A percentile compares a stretch with the other conserved stretches of the same genome.
These are phyloP conservation scores for Chromobotia macracanthus DNA, from an alignment of 2,797 vertebrate species.

Conservation along the genomic window DNA sequence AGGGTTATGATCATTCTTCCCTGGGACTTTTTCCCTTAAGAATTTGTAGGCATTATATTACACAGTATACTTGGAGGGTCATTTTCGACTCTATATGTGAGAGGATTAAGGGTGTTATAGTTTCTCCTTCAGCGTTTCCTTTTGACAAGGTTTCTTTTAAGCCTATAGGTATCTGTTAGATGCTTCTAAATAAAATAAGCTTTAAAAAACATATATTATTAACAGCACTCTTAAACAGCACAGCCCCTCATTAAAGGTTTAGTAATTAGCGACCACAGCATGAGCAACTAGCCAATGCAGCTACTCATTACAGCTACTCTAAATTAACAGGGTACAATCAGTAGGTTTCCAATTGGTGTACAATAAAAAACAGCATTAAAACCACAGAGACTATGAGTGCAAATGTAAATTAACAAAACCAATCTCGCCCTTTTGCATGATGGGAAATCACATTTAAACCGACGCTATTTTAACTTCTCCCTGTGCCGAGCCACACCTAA, in stretches of 20 bases:
- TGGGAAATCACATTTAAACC: slow-evolving; percentile 38
- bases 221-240: slow-evolving; percentile 33
- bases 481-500: background rate
- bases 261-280: slow-evolving; percentile 55
- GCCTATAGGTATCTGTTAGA: background rate
- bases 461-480: slow-evolving; percentile 65
- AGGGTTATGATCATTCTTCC: slow-evolving; percentile 42
- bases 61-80: background rate
- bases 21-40: slow-evolving; percentile 15
- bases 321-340: slow-evolving; percentile 56
- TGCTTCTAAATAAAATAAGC: background rate
- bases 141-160: background rate
- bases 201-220: slow-evolving; percentile 22
- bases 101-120: background rate
- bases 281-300: slow-evolving; percentile 44
- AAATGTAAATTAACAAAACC: slow-evolving; percentile 54
- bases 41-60: slow-evolving; percentile 35
- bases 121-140: background rate
- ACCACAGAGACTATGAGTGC: slow-evolving; percentile 45
- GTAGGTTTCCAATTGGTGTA: slow-evolving; percentile 40
- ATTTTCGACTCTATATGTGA: background rate
- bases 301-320: slow-evolving; percentile 50
- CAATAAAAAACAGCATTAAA: slow-evolving; percentile 54
- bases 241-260: slow-evolving; percentile 39
- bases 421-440: slow-evolving; percentile 39